Conservation (phyloP, 2,888 invertebrate genomes). For the Crioceris asparagi region DNA sequence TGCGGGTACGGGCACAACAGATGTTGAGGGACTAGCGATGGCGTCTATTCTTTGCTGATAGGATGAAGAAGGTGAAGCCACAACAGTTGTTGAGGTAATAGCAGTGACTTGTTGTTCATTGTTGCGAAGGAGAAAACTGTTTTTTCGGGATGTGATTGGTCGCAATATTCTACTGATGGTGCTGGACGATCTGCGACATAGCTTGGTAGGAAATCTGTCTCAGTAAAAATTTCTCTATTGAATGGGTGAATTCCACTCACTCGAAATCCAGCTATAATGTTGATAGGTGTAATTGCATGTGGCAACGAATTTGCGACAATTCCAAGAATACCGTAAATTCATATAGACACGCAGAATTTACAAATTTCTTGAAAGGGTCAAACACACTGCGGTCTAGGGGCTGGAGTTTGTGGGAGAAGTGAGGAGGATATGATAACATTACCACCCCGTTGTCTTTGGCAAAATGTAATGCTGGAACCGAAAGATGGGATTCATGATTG, state of each 20-base stretch:
- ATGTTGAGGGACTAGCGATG: too few species aligned
- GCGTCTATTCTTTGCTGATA: too few species aligned
- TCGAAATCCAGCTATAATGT: neutral
- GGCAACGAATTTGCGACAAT: neutral
- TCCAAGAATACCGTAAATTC: neutral
- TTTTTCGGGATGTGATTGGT: too few species aligned
- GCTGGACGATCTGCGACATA: neutral
- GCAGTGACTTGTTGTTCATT: too few species aligned
- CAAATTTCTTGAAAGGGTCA: neutral
- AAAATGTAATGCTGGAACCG: neutral
- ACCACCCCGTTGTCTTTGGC: slow-evolving; percentile 1
- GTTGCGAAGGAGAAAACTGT: too few species aligned
- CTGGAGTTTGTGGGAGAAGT: neutral
- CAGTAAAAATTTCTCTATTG: neutral
- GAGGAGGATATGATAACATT: neutral
- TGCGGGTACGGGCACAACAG: too few species aligned
- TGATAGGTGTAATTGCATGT: neutral
- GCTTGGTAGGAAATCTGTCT: neutral
- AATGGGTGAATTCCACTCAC: neutral
- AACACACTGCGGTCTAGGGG: neutral
- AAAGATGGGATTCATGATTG: neutral
- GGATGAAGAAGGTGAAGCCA: too few species aligned
- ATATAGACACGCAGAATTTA: neutral
- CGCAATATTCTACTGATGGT: too few species aligned
- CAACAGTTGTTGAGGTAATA: too few species aligned